Evolutionary conservation across 1,140 invertebrate genomes (phyloP), one percentile per base, ranked within the genome.

Genomic region (Neelides sp.): DNA sequence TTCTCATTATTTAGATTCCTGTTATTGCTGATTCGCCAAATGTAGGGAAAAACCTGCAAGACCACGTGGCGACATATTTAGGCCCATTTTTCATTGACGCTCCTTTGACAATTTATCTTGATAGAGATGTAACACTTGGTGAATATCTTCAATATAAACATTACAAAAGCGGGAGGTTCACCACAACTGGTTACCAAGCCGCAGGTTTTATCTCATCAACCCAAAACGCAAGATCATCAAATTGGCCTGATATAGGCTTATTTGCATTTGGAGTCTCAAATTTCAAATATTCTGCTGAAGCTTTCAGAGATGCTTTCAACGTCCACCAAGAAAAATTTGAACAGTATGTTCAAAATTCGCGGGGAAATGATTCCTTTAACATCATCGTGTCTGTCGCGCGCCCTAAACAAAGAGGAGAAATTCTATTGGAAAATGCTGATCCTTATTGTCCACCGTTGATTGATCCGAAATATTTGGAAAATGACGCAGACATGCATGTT

Each of bases 1-100:
- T 27, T 24, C 26, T 23, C 22, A 10, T 22, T 22, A 41, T 53
- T 51, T 19, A 61, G 53, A 57, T 61, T 32, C 48, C 53, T 0
- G 20, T 56, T 3, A 17, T 51, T 19, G 39, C 49, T 17, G 63
- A 69, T 47, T 55, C 68, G 19, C 64, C 69, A 0, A 2, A 20
- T 8, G 68, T 71, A 5, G 69, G 69, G 0, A 48, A 63, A 8
- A 69, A 70, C 50, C 55, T 69, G 5, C 65, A 68, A 54, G 68
- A 70, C 41, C 68, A 70, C 37, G 37, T 63, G 22, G 24, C 44
- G n/a, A 22, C 26, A n/a, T 44, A 28, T 32, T 13, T 54, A 20
- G 39, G 41, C 8, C 52, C 52, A 13, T 36, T 54, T 26, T 44
- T 44, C 15, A 39, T 46, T 22, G 34, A 49, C 4, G 19, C 40